Conservation (phyloP, 2,888 invertebrate species). For the Itoplectis maculator region DNA sequence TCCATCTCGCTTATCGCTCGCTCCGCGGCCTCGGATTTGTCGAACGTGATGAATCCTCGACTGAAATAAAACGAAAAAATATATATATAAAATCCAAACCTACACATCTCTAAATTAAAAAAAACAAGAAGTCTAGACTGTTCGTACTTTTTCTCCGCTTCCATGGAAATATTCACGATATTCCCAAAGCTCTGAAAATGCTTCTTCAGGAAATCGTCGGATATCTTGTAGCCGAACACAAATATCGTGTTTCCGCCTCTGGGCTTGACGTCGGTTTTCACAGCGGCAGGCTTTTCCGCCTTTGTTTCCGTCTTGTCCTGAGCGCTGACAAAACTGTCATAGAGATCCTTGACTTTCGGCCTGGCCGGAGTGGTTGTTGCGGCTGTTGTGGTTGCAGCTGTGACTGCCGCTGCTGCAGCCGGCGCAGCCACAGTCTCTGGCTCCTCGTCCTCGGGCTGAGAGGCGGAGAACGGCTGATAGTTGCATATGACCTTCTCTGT, state of each 20-base stretch:
- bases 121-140: slow-evolving; percentile 1
- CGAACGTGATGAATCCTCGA: slow-evolving; percentile 96
- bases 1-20: slow-evolving; percentile 94
- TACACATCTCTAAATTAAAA: background rate
- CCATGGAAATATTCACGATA: slow-evolving; percentile 93
- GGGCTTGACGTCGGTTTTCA: slow-evolving; percentile 87
- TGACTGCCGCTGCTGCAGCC: slow-evolving; percentile 69
- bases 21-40: slow-evolving; percentile 94
- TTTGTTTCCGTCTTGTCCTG: slow-evolving; percentile 87
- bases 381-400: background rate
- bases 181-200: slow-evolving; percentile 91
- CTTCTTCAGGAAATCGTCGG: slow-evolving; percentile 91
- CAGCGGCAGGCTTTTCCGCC: slow-evolving; percentile 78
- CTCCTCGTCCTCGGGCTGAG: slow-evolving; percentile 91
- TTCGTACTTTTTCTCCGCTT: slow-evolving; percentile 91
- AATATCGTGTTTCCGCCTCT: slow-evolving; percentile 93
- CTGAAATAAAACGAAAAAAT: slow-evolving; percentile 86
- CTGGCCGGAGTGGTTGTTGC: slow-evolving; percentile 80
- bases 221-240: slow-evolving; percentile 92
- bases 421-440: slow-evolving; percentile 83
- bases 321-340: slow-evolving; percentile 91
- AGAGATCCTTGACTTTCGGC: slow-evolving; percentile 88
- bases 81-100: slow-evolving; percentile 14
- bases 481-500: slow-evolving; percentile 92
- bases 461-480: slow-evolving; percentile 96